Conservation (phyloP, 2,888 invertebrate species). For the Acronicta alni region DNA sequence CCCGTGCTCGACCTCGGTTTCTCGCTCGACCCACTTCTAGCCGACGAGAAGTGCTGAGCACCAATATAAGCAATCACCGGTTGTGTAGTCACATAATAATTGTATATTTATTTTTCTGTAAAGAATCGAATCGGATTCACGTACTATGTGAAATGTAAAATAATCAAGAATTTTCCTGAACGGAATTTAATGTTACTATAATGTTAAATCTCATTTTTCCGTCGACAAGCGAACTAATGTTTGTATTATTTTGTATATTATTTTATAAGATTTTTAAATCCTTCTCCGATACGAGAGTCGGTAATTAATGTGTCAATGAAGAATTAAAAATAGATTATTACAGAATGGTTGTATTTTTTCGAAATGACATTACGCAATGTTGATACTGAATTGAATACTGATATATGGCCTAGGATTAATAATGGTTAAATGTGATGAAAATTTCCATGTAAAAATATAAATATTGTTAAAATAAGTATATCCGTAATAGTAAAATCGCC, state of each 20-base stretch:
- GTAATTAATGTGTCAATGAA: constrained; percentile 70
- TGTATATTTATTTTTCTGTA: constrained; percentile 88
- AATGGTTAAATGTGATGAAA: constrained; percentile 87
- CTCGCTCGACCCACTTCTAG: constrained; percentile 83
- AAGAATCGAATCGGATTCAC: constrained; percentile 79
- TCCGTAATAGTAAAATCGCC: constrained; percentile 88
- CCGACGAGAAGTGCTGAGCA: constrained; percentile 87
- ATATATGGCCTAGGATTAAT: constrained; percentile 86
- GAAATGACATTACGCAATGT: constrained; percentile 83
- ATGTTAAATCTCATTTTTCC: constrained; percentile 84
- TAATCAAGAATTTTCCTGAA: constrained; percentile 80
- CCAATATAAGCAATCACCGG: constrained; percentile 73
- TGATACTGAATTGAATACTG: constrained; percentile 84
- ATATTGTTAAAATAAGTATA: constrained; percentile 87
- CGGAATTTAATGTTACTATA: constrained; percentile 78
- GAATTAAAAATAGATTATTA: constrained; percentile 78
- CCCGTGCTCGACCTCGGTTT: constrained; percentile 81
- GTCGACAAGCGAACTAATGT: constrained; percentile 79
- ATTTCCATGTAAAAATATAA: constrained; percentile 89
- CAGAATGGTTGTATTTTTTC: constrained; percentile 87
- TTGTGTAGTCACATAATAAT: constrained; percentile 82
- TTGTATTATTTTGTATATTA: constrained; percentile 90
- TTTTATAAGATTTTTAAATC: constrained; percentile 85
- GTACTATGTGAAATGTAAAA: constrained; percentile 73
- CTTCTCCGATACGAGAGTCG: constrained; percentile 71